phyloP scores from a whole-genome alignment of 1,140 invertebrate species.

The Euwallacea similis region DNA sequence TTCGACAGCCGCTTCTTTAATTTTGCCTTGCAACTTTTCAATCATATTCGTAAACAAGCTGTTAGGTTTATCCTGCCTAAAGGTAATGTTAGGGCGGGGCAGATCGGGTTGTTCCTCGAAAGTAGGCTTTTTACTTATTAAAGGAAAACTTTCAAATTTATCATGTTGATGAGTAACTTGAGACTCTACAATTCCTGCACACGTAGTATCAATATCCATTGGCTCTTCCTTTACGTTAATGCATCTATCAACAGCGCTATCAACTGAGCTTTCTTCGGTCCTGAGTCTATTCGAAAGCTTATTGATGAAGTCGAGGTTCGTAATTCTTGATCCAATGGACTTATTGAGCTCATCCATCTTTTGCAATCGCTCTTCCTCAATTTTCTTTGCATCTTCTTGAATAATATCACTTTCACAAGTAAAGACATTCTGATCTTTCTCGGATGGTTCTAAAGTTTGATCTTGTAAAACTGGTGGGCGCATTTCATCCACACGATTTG shows the following conservation, averaged over 20 bases:
- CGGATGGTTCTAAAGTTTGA: background rate
- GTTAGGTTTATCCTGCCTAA: constrained; percentile 26
- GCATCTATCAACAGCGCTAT: background rate
- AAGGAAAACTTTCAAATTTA: too few relatives aligned
- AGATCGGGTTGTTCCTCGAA: constrained; percentile 26
- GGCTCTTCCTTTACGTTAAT: constrained; percentile 37
- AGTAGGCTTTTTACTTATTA: constrained; percentile 24
- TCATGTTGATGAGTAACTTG: background rate
- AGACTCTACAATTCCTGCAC: constrained; percentile 15
- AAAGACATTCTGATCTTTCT: constrained; percentile 45
- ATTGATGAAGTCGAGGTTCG: constrained; percentile 45
- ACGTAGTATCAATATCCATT: constrained; percentile 16
- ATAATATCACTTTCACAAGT: constrained; percentile 46
- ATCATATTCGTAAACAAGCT: constrained; percentile 38
- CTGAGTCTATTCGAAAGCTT: constrained; percentile 43
- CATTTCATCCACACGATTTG: constrained; percentile 5
- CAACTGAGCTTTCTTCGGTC: constrained; percentile 27
- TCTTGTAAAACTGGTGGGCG: constrained; percentile 7
- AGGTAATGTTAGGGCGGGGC: constrained; percentile 17
- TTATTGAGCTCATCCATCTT: constrained; percentile 49
- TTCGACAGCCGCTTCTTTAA: constrained; percentile 26
- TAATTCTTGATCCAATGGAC: constrained; percentile 37
- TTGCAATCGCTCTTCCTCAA: constrained; percentile 46
- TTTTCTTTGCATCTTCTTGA: constrained; percentile 45
- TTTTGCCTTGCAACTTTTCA: constrained; percentile 43